Conservation (phyloP, 2,113 vertebrate species). For the Opisthocomus hoazin region DNA sequence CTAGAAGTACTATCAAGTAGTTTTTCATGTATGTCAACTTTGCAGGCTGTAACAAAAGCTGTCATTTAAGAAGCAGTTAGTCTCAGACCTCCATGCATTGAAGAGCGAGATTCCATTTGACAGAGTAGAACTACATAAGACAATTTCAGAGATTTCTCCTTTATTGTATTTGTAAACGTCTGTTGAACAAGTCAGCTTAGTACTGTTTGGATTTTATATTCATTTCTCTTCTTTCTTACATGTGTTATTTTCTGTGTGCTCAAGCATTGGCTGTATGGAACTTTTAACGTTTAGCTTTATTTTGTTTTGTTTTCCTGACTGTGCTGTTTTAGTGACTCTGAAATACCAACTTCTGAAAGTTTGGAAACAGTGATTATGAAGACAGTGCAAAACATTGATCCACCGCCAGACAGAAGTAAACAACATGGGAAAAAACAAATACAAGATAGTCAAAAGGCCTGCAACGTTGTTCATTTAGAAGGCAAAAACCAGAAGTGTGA, state of each 20-base stretch:
- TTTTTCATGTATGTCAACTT: neutral
- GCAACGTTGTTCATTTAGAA: neutral
- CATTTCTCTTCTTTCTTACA: neutral
- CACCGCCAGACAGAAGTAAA: conserved; percentile 15
- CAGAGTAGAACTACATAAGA: neutral
- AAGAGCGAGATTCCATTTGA: neutral
- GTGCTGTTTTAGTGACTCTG: conserved; percentile 61
- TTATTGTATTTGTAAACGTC: neutral
- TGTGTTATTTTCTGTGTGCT: neutral
- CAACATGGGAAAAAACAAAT: conserved; percentile 34
- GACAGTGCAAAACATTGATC: conserved; percentile 37
- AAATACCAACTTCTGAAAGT: conserved; percentile 51
- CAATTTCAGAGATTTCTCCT: neutral
- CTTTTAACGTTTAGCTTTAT: neutral
- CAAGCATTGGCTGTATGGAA: neutral
- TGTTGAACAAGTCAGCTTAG: neutral
- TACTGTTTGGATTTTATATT: neutral
- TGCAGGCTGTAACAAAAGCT: neutral
- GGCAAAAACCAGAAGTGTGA: neutral
- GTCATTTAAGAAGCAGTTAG: neutral
- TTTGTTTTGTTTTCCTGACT: neutral
- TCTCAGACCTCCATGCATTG: neutral
- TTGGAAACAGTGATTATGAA: conserved; percentile 53
- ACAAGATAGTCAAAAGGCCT: conserved; percentile 1
- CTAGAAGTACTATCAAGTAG: neutral